phyloP scores from a whole-genome alignment of 2,888 invertebrate genomes.

The Andricus curvator region DNA sequence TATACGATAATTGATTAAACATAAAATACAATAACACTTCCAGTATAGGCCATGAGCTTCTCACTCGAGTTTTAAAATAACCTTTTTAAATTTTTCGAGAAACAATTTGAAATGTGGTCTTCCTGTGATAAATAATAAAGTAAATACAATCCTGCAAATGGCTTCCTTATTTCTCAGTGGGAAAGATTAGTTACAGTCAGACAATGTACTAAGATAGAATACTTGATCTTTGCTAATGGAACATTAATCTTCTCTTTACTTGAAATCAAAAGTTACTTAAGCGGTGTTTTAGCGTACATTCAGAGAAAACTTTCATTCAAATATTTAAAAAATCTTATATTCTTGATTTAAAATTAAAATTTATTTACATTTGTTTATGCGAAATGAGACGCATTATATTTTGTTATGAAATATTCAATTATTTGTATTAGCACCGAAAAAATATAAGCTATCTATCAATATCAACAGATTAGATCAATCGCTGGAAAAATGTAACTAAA shows the following conservation, averaged over 20 bases:
- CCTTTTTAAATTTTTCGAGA: background rate
- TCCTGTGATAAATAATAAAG: background rate
- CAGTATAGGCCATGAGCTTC: background rate
- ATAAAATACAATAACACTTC: background rate
- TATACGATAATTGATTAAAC: background rate
- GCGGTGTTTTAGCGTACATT: background rate
- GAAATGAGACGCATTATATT: too few relatives aligned
- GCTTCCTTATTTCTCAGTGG: constrained; percentile 1
- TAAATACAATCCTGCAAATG: background rate
- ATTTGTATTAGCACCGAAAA: too few relatives aligned
- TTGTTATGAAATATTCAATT: too few relatives aligned
- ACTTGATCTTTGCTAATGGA: background rate
- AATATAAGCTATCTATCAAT: too few relatives aligned
- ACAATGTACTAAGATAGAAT: background rate
- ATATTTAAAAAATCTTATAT: too few relatives aligned
- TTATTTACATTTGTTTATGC: too few relatives aligned
- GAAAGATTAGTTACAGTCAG: background rate
- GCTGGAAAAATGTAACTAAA: too few relatives aligned
- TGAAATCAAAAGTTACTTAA: background rate
- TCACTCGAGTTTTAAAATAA: background rate
- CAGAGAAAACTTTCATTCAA: too few relatives aligned
- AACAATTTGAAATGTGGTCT: background rate
- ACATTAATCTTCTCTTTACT: background rate
- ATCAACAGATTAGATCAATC: too few relatives aligned
- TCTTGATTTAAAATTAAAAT: too few relatives aligned